A percentile compares a stretch with the other conserved stretches of the same genome.
Evolutionary conservation across 1,140 invertebrate genomes (phyloP).

Genomic region (Centruroides sculpturatus): DNA sequence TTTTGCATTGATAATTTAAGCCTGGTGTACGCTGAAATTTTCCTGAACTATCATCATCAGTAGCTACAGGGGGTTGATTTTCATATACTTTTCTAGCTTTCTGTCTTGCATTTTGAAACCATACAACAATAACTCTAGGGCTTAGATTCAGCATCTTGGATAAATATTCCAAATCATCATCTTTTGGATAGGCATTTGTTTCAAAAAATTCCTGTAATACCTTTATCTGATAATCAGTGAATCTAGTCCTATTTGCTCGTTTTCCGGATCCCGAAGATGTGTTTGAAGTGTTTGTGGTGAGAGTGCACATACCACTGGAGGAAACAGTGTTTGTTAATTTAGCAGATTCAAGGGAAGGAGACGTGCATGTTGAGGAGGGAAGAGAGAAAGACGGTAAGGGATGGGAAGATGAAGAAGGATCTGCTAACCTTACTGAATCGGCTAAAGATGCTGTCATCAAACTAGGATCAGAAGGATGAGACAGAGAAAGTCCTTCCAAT

Average conservation of each 20-base stretch:
- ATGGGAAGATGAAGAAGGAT: conserved; percentile 4
- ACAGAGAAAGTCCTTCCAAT: neutral
- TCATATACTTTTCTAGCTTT: conserved; percentile 97
- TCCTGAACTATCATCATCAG: conserved; percentile 19
- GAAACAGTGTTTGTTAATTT: neutral
- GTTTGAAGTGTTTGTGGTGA: conserved; percentile 40
- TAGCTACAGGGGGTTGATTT: conserved; percentile 62
- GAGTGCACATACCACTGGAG: neutral
- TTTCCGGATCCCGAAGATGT: conserved; percentile 35
- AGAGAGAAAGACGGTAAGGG: conserved; percentile 10
- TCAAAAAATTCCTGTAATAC: conserved; percentile 99
- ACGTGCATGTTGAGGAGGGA: neutral
- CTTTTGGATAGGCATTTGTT: conserved; percentile 98
- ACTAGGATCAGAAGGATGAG: neutral
- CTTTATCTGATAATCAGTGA: conserved; percentile 98
- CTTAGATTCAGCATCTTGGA: conserved; percentile 86
- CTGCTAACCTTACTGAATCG: neutral
- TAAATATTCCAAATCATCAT: conserved; percentile 96
- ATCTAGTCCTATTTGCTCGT: conserved; percentile 93
- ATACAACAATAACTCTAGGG: conserved; percentile 91
- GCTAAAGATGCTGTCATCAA: neutral
- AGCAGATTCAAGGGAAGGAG: neutral
- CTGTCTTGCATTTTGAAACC: conserved; percentile 94
- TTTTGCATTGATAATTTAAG: conserved; percentile 97
- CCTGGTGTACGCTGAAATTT: conserved; percentile 87